Base-by-base conservation (phyloP, 2,797 vertebrate genomes). In the Coracias cyanogaster region DNA sequence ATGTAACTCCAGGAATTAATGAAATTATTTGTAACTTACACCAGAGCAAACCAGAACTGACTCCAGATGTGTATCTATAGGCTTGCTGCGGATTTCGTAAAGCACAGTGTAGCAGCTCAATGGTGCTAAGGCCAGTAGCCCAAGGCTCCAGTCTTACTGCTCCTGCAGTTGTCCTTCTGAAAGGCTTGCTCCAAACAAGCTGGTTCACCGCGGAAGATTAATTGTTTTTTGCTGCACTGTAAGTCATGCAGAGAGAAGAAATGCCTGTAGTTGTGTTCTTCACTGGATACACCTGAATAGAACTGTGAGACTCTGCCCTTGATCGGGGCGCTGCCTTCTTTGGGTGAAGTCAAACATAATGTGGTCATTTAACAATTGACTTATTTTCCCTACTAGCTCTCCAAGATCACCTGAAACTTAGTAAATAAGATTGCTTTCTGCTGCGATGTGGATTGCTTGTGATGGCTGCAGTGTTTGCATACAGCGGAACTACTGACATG, bases 301-400 rank as follows among this genome's bases (percentile, higher is more conserved):
- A 62, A 26, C 9, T 2, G 17, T 29, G 62, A 37, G 43, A 5
- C 37, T 0, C 0, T 17, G 24, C 4, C 24, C 19, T 58, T 11
- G 55, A 11, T 20, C 13, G 4, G 7, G 21, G 17, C 31, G 31
- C 49, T 64, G 48, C 41, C 6, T 5, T 2, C 31, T 18, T 28
- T 31, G 74, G 37, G 58, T 15, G 8, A 35, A 14, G 11, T 8
- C 31, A 78, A 17, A 15, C 7, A 62, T 25, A 17, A 18, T 31
- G 37, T 46, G 48, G 12, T 7, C 8, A 5, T 25, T 37, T 58
- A 31, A 51, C 33, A n/a, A 17, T 4, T 22, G 51, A 48, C 31
- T 57, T 8, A 10, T 39, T 46, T 61, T 37, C 2, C 28, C 33
- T 33, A 0, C 12, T 39, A 4, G 28, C 35, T 57, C 35, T 29